These are phyloP conservation scores for Esperia sulphurella DNA, from an alignment of 2,888 invertebrate species.

Conservation along the genomic window DNA sequence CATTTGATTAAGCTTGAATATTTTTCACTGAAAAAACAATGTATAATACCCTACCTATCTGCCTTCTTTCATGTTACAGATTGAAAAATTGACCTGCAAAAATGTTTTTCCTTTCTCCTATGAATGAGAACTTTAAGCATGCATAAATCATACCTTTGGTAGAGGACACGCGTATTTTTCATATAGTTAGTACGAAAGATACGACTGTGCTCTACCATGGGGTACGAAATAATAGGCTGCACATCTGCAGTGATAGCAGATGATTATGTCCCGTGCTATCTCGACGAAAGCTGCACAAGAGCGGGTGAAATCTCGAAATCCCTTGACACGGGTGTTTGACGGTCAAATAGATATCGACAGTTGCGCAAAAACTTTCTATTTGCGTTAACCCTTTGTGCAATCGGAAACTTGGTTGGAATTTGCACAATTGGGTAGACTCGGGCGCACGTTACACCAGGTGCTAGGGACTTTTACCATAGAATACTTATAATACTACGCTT, in stretches of 20 bases:
- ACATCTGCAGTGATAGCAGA: neutral
- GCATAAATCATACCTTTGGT: too few species aligned
- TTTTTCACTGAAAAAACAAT: too few species aligned
- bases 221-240: neutral
- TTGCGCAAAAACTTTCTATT: constrained; percentile 44
- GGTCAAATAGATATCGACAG: constrained; percentile 34
- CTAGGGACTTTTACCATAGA: neutral
- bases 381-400: constrained; percentile 50
- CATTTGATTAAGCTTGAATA: too few species aligned
- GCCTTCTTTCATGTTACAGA: too few species aligned
- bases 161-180: too few species aligned
- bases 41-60: too few species aligned
- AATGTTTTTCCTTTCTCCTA: too few species aligned
- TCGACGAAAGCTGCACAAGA: constrained; percentile 38
- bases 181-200: too few species aligned
- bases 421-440: constrained; percentile 28
- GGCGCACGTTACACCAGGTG: constrained; percentile 50
- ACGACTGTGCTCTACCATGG: too few species aligned
- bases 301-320: constrained; percentile 16
- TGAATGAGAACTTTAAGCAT: too few species aligned
- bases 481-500: too few species aligned
- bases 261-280: constrained; percentile 9
- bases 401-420: constrained; percentile 33
- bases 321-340: constrained; percentile 22
- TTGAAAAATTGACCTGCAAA: too few species aligned